These are phyloP conservation scores for Drosophila virilis DNA, from an alignment of 1,140 invertebrate species.

Conservation along the genomic window DNA sequence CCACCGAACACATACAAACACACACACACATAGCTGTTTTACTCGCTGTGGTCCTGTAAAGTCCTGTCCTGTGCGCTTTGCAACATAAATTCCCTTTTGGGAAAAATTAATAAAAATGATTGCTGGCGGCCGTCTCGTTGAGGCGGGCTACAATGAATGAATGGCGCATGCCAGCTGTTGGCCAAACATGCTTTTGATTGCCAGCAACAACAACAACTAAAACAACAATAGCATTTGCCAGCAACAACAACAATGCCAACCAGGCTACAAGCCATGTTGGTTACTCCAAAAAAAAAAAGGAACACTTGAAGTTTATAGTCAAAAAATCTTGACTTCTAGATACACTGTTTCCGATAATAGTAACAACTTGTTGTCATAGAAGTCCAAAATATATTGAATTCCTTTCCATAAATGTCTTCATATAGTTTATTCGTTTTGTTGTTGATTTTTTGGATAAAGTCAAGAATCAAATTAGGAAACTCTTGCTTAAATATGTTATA, in stretches of 20 bases:
- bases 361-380: no score
- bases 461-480: no score
- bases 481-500: no score
- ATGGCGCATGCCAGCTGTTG: slow-evolving; percentile 81
- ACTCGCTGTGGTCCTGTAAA: slow-evolving; percentile 2
- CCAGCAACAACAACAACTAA: slow-evolving; percentile 50
- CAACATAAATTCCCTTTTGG: slow-evolving; percentile 77
- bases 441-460: no score
- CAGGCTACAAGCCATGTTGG: slow-evolving; percentile 37
- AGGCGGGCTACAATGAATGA: slow-evolving; percentile 67
- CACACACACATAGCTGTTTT: not conserved
- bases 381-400: no score
- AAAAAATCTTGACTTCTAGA: not conserved
- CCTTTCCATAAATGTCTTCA: no score
- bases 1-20: slow-evolving; percentile 35
- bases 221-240: slow-evolving; percentile 13
- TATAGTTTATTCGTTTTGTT: no score
- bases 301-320: not conserved
- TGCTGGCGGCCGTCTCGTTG: slow-evolving; percentile 58
- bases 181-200: slow-evolving; percentile 80
- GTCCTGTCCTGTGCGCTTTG: slow-evolving; percentile 25
- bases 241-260: slow-evolving; percentile 17
- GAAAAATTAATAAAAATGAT: slow-evolving; percentile 83
- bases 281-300: slow-evolving; percentile 25
- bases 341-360: not conserved